phyloP scores from a whole-genome alignment of 2,797 vertebrate species.

The Malacoraja senta region DNA sequence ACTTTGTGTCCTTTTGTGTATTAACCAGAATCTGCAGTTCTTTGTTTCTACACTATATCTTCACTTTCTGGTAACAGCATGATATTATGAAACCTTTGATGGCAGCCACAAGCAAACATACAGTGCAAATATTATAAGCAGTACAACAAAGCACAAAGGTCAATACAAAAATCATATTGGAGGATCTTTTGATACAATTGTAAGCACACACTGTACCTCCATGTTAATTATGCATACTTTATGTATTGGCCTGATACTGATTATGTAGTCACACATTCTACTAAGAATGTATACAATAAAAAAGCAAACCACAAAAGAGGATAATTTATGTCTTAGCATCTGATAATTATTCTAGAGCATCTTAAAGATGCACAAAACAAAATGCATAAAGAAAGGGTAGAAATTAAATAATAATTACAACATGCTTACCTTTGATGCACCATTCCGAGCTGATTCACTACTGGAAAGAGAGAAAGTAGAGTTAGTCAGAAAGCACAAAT shows the following conservation, averaged over 20 bases:
- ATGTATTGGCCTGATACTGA: background rate
- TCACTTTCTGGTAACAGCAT: background rate
- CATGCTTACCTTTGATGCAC: constrained; percentile 96
- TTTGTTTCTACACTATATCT: background rate
- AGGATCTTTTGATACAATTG: background rate
- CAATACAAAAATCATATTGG: background rate
- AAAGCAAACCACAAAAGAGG: background rate
- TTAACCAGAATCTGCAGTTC: no score
- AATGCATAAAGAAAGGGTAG: background rate
- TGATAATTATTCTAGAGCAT: background rate
- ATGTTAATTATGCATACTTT: background rate
- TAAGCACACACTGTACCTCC: background rate
- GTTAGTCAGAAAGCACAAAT: background rate
- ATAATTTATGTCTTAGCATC: background rate
- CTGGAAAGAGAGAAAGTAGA: constrained; percentile 59
- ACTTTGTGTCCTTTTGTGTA: no score
- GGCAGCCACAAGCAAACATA: background rate
- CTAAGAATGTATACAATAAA: background rate
- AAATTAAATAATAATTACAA: constrained; percentile 31
- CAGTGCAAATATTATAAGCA: background rate
- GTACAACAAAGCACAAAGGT: background rate
- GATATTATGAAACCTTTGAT: background rate
- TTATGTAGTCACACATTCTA: background rate
- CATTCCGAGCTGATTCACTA: constrained; percentile 91
- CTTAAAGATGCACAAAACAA: background rate